Evolutionary conservation across 1,140 invertebrate genomes (phyloP).

Genomic region (Drosophila miranda): DNA sequence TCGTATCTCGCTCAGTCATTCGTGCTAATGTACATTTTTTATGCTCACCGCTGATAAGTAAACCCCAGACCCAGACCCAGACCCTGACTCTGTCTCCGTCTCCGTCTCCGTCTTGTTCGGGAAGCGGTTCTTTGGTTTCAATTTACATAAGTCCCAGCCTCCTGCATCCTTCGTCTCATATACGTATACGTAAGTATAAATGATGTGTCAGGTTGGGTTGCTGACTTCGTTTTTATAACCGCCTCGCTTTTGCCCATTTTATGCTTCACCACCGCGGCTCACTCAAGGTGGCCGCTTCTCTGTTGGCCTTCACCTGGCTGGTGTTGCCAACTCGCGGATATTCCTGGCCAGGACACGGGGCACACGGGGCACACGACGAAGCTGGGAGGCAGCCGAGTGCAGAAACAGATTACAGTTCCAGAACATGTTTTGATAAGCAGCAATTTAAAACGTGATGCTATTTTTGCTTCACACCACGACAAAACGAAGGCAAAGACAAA

Average conservation of each 20-base stretch:
- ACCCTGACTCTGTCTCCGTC: slow-evolving; percentile 9
- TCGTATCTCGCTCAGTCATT: slow-evolving; percentile 58
- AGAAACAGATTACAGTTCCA: slow-evolving; percentile 78
- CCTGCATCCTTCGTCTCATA: slow-evolving; percentile 16
- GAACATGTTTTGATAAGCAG: slow-evolving; percentile 81
- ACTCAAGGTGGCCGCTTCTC: slow-evolving; percentile 53
- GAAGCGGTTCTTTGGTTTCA: slow-evolving; percentile 58
- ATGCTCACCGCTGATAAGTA: slow-evolving; percentile 63
- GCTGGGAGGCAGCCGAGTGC: slow-evolving; percentile 51
- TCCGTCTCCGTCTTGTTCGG: slow-evolving; percentile 28
- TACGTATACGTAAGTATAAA: slow-evolving; percentile 48
- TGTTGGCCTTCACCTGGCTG: not conserved
- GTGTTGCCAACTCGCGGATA: too few relatives aligned
- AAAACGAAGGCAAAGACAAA: too few relatives aligned
- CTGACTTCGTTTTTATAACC: slow-evolving; percentile 72
- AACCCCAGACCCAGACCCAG: slow-evolving; percentile 4
- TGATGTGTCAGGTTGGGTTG: slow-evolving; percentile 78
- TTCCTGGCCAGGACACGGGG: too few relatives aligned
- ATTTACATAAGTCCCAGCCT: slow-evolving; percentile 63
- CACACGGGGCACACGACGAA: too few relatives aligned
- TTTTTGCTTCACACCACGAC: slow-evolving; percentile 62
- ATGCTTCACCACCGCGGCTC: slow-evolving; percentile 66
- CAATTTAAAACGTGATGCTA: slow-evolving; percentile 81
- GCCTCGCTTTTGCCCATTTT: slow-evolving; percentile 76
- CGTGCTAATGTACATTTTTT: slow-evolving; percentile 70